These are phyloP conservation scores for Trialeurodes vaporariorum DNA, from an alignment of 1,140 invertebrate species.

Conservation along the genomic window DNA sequence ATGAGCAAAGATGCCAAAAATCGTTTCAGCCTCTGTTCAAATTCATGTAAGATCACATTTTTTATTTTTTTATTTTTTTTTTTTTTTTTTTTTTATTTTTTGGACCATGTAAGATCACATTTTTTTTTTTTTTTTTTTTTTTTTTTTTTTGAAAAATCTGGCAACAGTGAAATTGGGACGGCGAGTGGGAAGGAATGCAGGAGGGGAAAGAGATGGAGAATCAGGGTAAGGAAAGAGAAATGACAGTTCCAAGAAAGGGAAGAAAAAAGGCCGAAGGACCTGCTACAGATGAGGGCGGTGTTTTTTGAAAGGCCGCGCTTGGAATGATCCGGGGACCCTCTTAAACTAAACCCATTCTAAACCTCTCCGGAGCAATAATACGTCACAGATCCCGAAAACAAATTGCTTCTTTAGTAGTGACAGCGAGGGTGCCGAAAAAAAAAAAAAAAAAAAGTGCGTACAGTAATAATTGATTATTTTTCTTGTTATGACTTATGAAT, in stretches of 20 bases:
- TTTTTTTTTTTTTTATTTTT: too few species aligned
- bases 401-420: not conserved
- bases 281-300: not conserved
- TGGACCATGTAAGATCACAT: too few species aligned
- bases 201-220: not conserved
- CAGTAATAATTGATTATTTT: not conserved
- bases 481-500: too few species aligned
- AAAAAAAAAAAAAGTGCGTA: too few species aligned
- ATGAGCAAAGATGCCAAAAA: too few species aligned
- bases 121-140: too few species aligned
- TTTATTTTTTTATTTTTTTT: too few species aligned
- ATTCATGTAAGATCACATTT: too few species aligned
- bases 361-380: too few species aligned
- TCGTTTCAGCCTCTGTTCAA: too few species aligned
- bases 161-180: not conserved
- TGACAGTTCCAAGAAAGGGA: not conserved
- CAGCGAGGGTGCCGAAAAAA: not conserved
- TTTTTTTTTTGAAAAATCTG: too few species aligned
- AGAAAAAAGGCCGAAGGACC: not conserved
- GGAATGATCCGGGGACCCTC: not conserved
- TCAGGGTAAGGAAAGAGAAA: not conserved
- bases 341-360: too few species aligned
- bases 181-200: not conserved
- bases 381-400: not conserved
- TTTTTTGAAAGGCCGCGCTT: not conserved